Evolutionary conservation across 2,797 vertebrate species (phyloP).

Genomic region (Cygnus olor): DNA sequence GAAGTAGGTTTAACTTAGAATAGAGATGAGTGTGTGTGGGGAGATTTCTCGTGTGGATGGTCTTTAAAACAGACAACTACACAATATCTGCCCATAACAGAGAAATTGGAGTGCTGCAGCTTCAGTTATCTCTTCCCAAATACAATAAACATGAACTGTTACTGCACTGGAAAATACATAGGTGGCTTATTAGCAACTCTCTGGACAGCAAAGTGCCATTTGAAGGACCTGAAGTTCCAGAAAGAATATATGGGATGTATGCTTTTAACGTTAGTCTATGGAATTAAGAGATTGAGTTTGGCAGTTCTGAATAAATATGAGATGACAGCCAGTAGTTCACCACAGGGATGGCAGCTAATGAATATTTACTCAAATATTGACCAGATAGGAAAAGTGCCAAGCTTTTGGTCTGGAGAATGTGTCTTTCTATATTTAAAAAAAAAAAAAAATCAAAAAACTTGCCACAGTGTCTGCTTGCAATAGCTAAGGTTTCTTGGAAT

Average conservation of each 20-base stretch:
- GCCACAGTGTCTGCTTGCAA: not conserved
- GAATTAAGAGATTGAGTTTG: not conserved
- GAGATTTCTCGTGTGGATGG: not conserved
- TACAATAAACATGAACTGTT: not conserved
- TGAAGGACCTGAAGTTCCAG: not conserved
- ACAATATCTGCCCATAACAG: not conserved
- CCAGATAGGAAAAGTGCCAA: not conserved
- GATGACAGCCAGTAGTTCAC: slow-evolving; percentile 13
- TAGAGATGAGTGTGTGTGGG: not conserved
- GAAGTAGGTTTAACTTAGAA: not conserved
- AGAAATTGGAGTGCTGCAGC: not conserved
- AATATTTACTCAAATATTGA: slow-evolving; percentile 36
- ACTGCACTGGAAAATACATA: not conserved
- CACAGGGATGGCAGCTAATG: slow-evolving; percentile 27
- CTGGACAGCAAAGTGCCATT: not conserved
- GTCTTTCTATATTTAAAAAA: not conserved
- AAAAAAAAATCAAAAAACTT: not conserved
- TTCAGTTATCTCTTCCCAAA: not conserved
- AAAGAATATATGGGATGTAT: not conserved
- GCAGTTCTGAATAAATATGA: slow-evolving; percentile 1
- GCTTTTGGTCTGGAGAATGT: not conserved
- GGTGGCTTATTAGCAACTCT: not conserved
- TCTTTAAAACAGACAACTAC: not conserved
- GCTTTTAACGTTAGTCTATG: not conserved
- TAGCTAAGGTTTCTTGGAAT: not conserved